Evolutionary conservation across 2,888 invertebrate genomes (phyloP), one percentile per base, ranked within the genome.

Genomic region (Brenthis hecate): DNA sequence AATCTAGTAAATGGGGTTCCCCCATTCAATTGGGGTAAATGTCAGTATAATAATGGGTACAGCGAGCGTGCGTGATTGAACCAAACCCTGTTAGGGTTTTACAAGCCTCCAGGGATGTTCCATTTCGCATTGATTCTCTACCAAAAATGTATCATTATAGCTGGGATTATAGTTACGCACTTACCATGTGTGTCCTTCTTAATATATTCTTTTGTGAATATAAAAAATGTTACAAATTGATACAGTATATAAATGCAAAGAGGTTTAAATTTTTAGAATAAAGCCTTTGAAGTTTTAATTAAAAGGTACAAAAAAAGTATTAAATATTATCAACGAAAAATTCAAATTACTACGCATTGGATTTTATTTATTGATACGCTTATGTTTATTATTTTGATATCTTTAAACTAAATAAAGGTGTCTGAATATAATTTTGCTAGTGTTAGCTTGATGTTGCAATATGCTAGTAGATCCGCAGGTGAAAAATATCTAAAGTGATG

Each of bases 51-150:
- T 72, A 65, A 67, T 69, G 58, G 60, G 69, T 65, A 72, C 68
- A 69, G 66, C 56, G 61, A 66, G 69, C 56, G 72, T 72, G 72
- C 72, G 70, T 72, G 73, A 74, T 72, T 72, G 74, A 70, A 65
- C 69, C 72, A 56, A 74, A 69, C 69, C 66, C 67, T 60, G 69
- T 71, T 71, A 70, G 67, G 72, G 61, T 56, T 67, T 68, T 70
- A 71, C 62, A 70, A 67, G 71, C 70, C 72, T 62, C 73, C 16
- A 61, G 65, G 73, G 60, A 70, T 66, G 64, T 69, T 62, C 63
- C 60, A 61, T 73, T 71, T 73, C 66, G 65, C 72, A 70, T 73
- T 70, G 70, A 72, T 72, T 73, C 68, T 68, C 63, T 56, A 65
- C 67, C 66, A 70, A 73, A 69, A 71, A 72, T 72, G 55, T 67